Evolutionary conservation across 2,888 invertebrate species (phyloP).

Genomic region (Macaria liturata): DNA sequence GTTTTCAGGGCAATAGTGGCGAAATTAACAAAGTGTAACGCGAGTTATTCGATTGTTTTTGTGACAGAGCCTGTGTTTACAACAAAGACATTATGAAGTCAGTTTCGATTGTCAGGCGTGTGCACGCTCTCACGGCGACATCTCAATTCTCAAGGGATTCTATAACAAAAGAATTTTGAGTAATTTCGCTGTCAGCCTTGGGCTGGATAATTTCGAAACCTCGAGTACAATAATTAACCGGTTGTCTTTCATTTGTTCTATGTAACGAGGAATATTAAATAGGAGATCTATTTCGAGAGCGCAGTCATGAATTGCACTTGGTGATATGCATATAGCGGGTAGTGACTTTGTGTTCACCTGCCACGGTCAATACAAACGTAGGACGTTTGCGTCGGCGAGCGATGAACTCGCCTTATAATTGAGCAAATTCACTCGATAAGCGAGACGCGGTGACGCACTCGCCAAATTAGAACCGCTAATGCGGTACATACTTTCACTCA

Average conservation of each 20-base stretch:
- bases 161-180: slow-evolving; percentile 33
- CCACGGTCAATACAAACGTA: slow-evolving; percentile 22
- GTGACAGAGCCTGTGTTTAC: slow-evolving; percentile 7
- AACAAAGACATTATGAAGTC: slow-evolving; percentile 9
- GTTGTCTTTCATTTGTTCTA: slow-evolving; percentile 21
- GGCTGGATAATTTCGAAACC: slow-evolving; percentile 24
- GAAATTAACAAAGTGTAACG: slow-evolving; percentile 10
- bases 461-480: slow-evolving; percentile 23
- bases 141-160: slow-evolving; percentile 18
- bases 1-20: slow-evolving; percentile 5
- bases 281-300: slow-evolving; percentile 6
- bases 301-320: slow-evolving; percentile 1
- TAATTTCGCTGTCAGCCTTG: slow-evolving; percentile 27
- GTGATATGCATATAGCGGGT: slow-evolving; percentile 9
- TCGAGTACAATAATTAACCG: slow-evolving; percentile 25
- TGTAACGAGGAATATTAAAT: slow-evolving; percentile 14
- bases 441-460: slow-evolving; percentile 17
- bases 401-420: slow-evolving; percentile 24
- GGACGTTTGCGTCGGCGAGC: slow-evolving; percentile 25
- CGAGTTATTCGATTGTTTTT: slow-evolving; percentile 5
- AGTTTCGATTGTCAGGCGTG: slow-evolving; percentile 11
- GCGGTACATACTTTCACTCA: slow-evolving; percentile 32
- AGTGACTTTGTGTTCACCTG: slow-evolving; percentile 26
- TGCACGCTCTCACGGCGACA: slow-evolving; percentile 29
- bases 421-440: slow-evolving; percentile 18